Evolutionary conservation across 2,888 invertebrate species (phyloP), one percentile per base, ranked within the genome.

Genomic region (Augiades crinisus): DNA sequence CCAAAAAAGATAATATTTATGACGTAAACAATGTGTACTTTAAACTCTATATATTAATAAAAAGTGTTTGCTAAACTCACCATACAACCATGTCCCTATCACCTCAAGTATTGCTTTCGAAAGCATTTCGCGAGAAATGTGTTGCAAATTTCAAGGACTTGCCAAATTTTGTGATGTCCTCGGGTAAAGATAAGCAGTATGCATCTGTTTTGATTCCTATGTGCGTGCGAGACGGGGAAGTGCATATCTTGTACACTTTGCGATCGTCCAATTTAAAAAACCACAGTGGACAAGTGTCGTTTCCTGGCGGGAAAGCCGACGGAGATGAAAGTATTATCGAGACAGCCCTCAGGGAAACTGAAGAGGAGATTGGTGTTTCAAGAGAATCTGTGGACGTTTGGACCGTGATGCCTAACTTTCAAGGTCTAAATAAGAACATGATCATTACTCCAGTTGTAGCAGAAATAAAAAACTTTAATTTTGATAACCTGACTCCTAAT

Each of bases 181-280:
- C 91, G 45, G 70, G 81, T 34, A 34, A 51, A 1, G 56, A 54
- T 31, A 61, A 62, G 47, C 71, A 88, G 85, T 54, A 30, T 14
- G 96, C 98, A 0, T 95, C 97, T 12, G 96, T 98, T 33, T 85
- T 98, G 40, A 92, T 98, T 36, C 96, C 98, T 0, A 67, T 98
- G 31, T 97, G 97, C 72, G 81, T 92, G 13, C 88, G 93, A 12
- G 77, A 92, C 53, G 92, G 92, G 16, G 91, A 94, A 72, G 91
- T 96, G 12, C 95, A 95, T 43, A 76, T 98, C 14, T 81, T 98
- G 6, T 97, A 95, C 71, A 98, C 98, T 0, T 81, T 96, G 33
- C 91, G 98, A 45, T 96, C 96, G 4, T 84, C 91, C 8, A 91
- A 93, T 60, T 78, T 98, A 46, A 93, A 91, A 60, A 91, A 91